phyloP scores from a whole-genome alignment of 2,797 vertebrate species.

The Acanthopagrus latus region DNA sequence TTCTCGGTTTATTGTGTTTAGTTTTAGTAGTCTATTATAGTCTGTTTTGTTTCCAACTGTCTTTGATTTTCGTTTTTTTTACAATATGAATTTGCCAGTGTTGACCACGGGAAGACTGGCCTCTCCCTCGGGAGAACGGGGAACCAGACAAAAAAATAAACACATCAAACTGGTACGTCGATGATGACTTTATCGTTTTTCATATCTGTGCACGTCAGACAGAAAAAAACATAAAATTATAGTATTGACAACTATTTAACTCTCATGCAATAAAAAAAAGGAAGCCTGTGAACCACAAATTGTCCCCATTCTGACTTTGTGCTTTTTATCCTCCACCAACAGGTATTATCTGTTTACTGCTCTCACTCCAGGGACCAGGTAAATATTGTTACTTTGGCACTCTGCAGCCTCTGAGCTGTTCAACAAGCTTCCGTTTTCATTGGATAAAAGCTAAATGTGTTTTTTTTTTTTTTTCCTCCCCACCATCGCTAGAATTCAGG shows the following conservation, averaged over 20 bases:
- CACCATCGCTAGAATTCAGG: slow-evolving; percentile 31
- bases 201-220: neutral
- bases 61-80: too few species aligned
- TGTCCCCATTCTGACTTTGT: slow-evolving; percentile 37
- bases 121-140: too few species aligned
- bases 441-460: slow-evolving; percentile 58
- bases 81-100: too few species aligned
- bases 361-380: slow-evolving; percentile 57
- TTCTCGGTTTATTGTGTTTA: too few species aligned
- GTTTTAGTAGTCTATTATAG: too few species aligned
- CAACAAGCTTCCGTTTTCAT: slow-evolving; percentile 46
- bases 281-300: slow-evolving; percentile 13
- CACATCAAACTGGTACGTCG: neutral
- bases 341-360: slow-evolving; percentile 59
- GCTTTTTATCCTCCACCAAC: slow-evolving; percentile 49
- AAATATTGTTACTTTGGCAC: slow-evolving; percentile 58
- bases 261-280: neutral
- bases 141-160: too few species aligned
- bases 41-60: too few species aligned
- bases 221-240: neutral
- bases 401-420: slow-evolving; percentile 47
- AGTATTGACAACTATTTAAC: slow-evolving; percentile 9
- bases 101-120: too few species aligned
- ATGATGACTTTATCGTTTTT: slow-evolving; percentile 2
- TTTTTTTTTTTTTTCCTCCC: slow-evolving; percentile 55